Evolutionary conservation across 2,113 vertebrate species (phyloP).

Genomic region (Calyptomena viridis): DNA sequence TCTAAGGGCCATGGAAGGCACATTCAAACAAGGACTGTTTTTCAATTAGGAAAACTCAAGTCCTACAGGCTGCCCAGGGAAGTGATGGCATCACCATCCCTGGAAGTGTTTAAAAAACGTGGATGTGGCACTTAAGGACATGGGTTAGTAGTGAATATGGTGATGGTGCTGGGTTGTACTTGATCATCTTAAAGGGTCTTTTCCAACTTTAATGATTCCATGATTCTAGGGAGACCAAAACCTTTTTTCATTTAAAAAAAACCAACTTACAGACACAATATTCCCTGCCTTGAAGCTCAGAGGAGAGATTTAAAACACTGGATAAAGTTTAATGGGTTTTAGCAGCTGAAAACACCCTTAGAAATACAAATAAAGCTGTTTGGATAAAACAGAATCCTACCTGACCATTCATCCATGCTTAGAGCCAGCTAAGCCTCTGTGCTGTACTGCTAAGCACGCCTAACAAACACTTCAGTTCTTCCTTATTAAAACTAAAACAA

Average conservation of each 20-base stretch:
- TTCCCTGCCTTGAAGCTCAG: background rate
- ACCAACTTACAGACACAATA: background rate
- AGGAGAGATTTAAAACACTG: background rate
- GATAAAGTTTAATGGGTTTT: background rate
- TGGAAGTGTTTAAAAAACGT: background rate
- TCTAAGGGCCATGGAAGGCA: background rate
- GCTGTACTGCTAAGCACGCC: background rate
- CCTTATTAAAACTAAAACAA: background rate
- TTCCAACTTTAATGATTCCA: accelerated
- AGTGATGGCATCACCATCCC: background rate
- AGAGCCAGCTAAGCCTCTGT: background rate
- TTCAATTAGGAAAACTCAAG: background rate
- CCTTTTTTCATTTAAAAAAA: background rate
- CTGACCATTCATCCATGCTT: background rate
- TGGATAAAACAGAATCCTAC: background rate
- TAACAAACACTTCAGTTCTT: background rate
- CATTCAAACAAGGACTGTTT: background rate
- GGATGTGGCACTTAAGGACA: background rate
- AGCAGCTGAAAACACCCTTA: background rate
- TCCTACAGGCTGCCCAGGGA: background rate
- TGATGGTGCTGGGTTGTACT: background rate
- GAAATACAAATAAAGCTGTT: background rate
- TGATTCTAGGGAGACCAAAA: accelerated
- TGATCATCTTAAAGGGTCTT: background rate
- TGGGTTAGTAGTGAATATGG: accelerated